Conservation (phyloP, 2,113 vertebrate genomes). For the Eolophus roseicapilla region DNA sequence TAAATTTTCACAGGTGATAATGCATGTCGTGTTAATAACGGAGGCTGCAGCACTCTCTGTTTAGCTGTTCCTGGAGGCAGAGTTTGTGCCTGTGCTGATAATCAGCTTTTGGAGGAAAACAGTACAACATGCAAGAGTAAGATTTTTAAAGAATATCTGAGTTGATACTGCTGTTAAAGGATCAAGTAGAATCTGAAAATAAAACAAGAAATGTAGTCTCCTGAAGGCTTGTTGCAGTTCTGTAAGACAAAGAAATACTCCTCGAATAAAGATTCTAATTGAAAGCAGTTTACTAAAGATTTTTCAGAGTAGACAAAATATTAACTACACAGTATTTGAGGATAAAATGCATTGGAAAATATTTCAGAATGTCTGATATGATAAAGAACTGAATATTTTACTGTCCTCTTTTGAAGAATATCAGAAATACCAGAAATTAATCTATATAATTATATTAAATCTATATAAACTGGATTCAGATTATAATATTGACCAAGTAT, state of each 20-base stretch:
- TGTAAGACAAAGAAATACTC: background rate
- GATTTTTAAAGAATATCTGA: slow-evolving; percentile 33
- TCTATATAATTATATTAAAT: background rate
- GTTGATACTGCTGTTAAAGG: background rate
- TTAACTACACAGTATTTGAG: background rate
- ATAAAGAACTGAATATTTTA: background rate
- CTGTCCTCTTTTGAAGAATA: background rate
- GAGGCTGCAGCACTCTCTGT: slow-evolving; percentile 92
- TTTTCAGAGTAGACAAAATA: background rate
- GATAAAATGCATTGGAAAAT: background rate
- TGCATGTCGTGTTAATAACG: slow-evolving; percentile 92
- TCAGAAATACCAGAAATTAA: background rate
- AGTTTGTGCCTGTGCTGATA: slow-evolving; percentile 96
- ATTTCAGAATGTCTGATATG: background rate
- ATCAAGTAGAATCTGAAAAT: background rate
- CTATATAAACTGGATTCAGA: background rate
- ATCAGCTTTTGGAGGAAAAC: slow-evolving; percentile 92
- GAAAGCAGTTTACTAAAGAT: background rate
- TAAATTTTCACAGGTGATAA: slow-evolving; percentile 85
- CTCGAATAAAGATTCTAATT: background rate
- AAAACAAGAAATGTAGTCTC: background rate
- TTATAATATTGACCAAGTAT: background rate
- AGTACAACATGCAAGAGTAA: slow-evolving; percentile 92
- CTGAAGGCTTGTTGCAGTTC: background rate
- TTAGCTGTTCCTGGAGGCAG: slow-evolving; percentile 92